Conservation (phyloP, 2,797 vertebrate species). For the Nyctibius grandis region DNA sequence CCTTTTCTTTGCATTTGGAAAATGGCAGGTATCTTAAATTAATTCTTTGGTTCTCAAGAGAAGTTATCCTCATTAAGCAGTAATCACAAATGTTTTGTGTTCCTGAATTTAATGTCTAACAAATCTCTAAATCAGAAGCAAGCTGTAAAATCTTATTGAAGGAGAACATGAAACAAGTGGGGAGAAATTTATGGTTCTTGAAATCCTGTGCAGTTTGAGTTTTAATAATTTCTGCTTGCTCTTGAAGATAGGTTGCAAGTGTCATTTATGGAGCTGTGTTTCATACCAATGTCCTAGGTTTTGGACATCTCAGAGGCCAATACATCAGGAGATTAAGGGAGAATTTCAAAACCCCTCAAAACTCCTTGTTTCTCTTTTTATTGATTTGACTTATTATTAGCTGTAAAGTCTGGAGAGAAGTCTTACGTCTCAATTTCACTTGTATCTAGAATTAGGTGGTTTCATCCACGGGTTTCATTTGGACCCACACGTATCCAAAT, state of each 20-base stretch:
- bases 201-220: neutral
- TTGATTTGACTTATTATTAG: neutral
- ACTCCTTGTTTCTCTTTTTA: neutral
- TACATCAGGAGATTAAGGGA: neutral
- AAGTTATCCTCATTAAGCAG: neutral
- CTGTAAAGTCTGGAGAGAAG: neutral
- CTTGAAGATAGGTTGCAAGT: neutral
- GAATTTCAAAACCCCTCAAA: neutral
- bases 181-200: neutral
- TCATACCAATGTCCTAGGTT: neutral
- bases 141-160: neutral
- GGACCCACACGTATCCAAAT: neutral
- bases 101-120: neutral
- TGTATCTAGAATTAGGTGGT: neutral
- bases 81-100: neutral
- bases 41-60: neutral
- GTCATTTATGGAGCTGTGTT: neutral
- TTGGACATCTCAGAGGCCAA: neutral
- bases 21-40: neutral
- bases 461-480: neutral
- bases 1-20: neutral
- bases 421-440: neutral
- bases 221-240: neutral
- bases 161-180: neutral
- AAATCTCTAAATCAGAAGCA: neutral